Base-by-base conservation (phyloP, 1,140 invertebrate species). In the Cydia splendana region DNA sequence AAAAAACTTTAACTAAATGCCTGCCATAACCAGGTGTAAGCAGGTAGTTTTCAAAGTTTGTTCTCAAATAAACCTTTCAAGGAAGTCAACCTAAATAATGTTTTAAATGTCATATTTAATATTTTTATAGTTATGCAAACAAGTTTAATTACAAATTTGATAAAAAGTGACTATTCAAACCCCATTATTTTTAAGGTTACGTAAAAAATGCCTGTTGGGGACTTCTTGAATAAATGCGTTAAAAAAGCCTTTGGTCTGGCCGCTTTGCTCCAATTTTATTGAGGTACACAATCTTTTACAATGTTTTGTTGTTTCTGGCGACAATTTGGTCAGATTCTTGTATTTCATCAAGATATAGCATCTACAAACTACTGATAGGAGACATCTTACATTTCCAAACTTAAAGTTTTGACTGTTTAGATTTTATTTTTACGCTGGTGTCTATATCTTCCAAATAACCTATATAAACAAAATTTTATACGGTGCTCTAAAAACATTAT, bases 251-350 rank as follows among this genome's bases (percentile, higher is more conserved):
- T 67, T 67, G 24, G 20, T 9, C 13, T 0, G 24, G 15, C 65
- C 65, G 65, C 65, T 15, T 38, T 34, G 30, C 65, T 67, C 30
- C 30, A 67, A 67, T 67, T 67, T 67, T 67, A 67, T 67, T 67
- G 65, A 38, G 65, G 30, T 15, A n/a, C 30, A 38, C 15, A 28
- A 65, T 34, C 4, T 30, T 62, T 67, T 67, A 67, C 13, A 15
- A 15, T 34, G 28, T 67, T 65, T 65, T 12, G 9, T 65, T 65
- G 9, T 65, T 12, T 2, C 18, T 12, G 28, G 7, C n/a, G 53
- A 28, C 20, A 65, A 30, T 13, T 28, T 67, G 38, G 28, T 34
- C 28, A 67, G 15, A 24, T 67, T 67, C 2, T n/a, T 53, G 0
- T 53, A 53, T 53, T 53, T 53, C 51, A 18, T 18, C 51, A n/a